Evolutionary conservation across 1,140 invertebrate species (phyloP).

Genomic region (Macrocentrus cingulum): DNA sequence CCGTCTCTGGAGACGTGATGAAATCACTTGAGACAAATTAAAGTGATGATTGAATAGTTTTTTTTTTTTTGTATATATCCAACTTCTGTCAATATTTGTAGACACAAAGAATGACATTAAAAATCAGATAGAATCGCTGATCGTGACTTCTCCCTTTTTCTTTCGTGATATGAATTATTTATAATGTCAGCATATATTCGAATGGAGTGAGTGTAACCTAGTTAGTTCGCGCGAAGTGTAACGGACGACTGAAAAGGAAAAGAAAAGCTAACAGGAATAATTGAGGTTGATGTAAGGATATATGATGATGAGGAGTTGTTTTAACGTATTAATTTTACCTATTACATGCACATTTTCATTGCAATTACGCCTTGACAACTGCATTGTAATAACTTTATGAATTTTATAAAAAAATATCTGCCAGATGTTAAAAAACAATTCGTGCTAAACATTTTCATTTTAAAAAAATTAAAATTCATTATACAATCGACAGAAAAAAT

Average conservation of each 20-base stretch:
- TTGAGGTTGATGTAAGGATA: slow-evolving; percentile 19
- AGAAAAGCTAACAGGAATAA: slow-evolving; percentile 27
- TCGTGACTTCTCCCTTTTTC: slow-evolving; percentile 24
- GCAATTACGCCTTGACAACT: not conserved
- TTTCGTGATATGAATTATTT: slow-evolving; percentile 33
- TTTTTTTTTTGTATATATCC: too few relatives aligned
- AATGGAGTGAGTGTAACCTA: slow-evolving; percentile 21
- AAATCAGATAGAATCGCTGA: slow-evolving; percentile 19
- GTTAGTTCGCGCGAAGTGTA: slow-evolving; percentile 27
- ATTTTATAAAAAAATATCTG: not conserved
- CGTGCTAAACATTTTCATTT: too few relatives aligned
- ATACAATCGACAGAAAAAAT: too few relatives aligned
- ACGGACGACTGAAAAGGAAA: slow-evolving; percentile 30
- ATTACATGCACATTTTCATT: too few relatives aligned
- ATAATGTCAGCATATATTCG: slow-evolving; percentile 23
- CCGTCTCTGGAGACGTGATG: too few relatives aligned
- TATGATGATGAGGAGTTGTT: not conserved
- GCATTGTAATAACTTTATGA: not conserved
- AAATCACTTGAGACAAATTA: too few relatives aligned
- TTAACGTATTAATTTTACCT: slow-evolving; percentile 7
- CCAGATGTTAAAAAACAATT: too few relatives aligned
- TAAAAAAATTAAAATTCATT: too few relatives aligned
- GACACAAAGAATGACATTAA: not conserved
- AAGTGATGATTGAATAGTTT: too few relatives aligned
- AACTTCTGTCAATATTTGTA: not conserved